Evolutionary conservation across 2,797 vertebrate genomes (phyloP).

Genomic region (Cygnus olor): DNA sequence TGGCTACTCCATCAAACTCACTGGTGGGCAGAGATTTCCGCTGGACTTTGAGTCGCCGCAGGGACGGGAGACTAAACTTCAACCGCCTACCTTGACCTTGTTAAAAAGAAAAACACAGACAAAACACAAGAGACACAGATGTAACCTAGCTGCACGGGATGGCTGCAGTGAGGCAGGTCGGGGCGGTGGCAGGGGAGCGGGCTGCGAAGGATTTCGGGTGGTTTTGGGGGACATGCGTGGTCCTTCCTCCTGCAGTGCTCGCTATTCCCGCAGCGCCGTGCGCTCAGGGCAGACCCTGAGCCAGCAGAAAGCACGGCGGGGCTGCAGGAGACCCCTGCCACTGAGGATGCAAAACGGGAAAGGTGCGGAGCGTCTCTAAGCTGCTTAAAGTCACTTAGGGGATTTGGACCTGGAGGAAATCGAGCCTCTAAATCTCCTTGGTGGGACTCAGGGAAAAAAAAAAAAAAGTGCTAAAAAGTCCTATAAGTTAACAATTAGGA

Average conservation of each 20-base stretch:
- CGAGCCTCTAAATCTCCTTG: slow-evolving; percentile 28
- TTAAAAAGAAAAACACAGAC: slow-evolving; percentile 67
- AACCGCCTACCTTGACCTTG: slow-evolving; percentile 85
- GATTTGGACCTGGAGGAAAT: slow-evolving; percentile 50
- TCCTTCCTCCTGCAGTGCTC: neutral
- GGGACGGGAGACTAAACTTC: slow-evolving; percentile 86
- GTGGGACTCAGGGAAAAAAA: neutral
- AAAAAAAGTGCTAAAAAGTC: neutral
- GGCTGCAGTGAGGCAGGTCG: neutral
- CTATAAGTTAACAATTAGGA: neutral
- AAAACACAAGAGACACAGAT: slow-evolving; percentile 73
- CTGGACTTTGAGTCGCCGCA: slow-evolving; percentile 80
- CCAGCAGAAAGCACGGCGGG: neutral
- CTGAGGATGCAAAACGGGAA: rapidly evolving
- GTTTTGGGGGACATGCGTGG: neutral
- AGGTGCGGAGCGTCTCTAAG: slow-evolving; percentile 47
- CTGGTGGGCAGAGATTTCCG: slow-evolving; percentile 86
- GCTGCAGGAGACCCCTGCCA: neutral
- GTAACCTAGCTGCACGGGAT: slow-evolving; percentile 53
- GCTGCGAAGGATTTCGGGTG: neutral
- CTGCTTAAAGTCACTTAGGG: slow-evolving; percentile 55
- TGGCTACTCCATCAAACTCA: slow-evolving; percentile 90
- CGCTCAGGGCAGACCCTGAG: neutral
- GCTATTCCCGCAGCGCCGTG: rapidly evolving
- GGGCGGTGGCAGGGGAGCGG: neutral